A percentile compares a stretch with the other conserved stretches of the same genome.
Evolutionary conservation across 2,888 invertebrate genomes (phyloP).

Genomic region (Ceratothoa steindachneri): DNA sequence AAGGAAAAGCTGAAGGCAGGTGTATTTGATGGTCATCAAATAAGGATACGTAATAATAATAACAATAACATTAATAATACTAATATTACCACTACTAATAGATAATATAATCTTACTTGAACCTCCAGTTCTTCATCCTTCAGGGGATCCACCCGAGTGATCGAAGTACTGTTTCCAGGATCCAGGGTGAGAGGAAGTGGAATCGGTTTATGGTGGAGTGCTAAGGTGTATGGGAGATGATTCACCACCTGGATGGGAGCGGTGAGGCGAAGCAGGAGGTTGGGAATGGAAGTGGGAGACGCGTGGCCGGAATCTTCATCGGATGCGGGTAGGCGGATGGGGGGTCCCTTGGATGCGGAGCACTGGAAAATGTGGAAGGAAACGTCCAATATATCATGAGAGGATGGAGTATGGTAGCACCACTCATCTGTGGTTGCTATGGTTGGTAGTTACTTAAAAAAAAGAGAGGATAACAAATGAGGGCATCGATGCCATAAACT

Average conservation of each 20-base stretch:
- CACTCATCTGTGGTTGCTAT: no score
- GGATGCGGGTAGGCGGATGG: background rate
- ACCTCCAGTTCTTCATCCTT: slow-evolving; percentile 52
- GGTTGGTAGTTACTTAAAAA: no score
- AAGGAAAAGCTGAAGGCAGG: no score
- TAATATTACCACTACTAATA: no score
- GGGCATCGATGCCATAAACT: no score
- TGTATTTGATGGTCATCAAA: no score
- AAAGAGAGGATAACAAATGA: no score
- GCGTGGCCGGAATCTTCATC: slow-evolving; percentile 26
- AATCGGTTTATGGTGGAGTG: slow-evolving; percentile 58
- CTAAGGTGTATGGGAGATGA: slow-evolving; percentile 68
- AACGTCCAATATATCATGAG: no score
- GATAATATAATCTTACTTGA: no score
- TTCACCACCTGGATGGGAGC: slow-evolving; percentile 73
- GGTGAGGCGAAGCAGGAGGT: slow-evolving; percentile 66
- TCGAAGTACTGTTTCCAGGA: slow-evolving; percentile 66
- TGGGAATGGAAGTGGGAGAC: slow-evolving; percentile 64
- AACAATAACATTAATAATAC: no score
- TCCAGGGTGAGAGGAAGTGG: slow-evolving; percentile 37
- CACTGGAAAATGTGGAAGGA: background rate
- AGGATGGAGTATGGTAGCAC: no score
- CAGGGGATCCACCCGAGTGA: slow-evolving; percentile 65
- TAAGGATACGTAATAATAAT: no score
- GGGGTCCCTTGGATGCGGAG: background rate